Conservation (phyloP, 1,140 invertebrate genomes). For the Pachypeltis micranthus region DNA sequence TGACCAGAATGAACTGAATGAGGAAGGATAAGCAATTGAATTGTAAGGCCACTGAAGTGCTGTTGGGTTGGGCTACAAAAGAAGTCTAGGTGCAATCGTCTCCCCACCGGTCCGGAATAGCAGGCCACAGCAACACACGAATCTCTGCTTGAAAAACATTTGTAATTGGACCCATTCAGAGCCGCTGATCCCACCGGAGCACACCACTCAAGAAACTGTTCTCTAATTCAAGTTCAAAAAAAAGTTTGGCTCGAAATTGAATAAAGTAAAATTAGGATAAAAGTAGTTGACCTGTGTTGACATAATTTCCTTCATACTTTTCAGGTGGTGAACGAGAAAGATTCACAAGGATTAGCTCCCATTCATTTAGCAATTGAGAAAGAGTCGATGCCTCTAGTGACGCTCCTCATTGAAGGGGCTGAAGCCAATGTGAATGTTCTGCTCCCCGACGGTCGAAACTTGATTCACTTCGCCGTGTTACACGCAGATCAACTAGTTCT, state of each 20-base stretch:
- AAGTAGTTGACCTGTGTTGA: not conserved
- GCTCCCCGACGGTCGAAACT: not conserved
- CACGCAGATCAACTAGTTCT: not conserved
- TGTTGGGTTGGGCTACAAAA: no score
- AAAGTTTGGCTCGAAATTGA: not conserved
- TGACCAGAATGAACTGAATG: no score
- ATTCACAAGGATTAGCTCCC: constrained; percentile 53
- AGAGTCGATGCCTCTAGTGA: not conserved
- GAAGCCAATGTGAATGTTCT: not conserved
- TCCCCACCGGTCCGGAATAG: no score
- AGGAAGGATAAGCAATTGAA: no score
- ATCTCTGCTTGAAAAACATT: not conserved
- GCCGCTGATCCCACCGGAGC: not conserved
- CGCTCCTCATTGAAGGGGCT: not conserved
- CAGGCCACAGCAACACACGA: no score
- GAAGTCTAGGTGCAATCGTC: no score
- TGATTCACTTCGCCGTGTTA: not conserved
- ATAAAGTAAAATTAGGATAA: not conserved
- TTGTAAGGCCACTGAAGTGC: no score
- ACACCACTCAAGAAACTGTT: not conserved
- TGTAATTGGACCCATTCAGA: not conserved
- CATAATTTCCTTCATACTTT: constrained; percentile 18
- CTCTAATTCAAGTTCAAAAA: not conserved
- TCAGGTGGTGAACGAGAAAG: constrained; percentile 36
- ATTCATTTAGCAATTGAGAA: not conserved